phyloP scores from a whole-genome alignment of 2,797 vertebrate species.

The Lacerta bilineata region DNA sequence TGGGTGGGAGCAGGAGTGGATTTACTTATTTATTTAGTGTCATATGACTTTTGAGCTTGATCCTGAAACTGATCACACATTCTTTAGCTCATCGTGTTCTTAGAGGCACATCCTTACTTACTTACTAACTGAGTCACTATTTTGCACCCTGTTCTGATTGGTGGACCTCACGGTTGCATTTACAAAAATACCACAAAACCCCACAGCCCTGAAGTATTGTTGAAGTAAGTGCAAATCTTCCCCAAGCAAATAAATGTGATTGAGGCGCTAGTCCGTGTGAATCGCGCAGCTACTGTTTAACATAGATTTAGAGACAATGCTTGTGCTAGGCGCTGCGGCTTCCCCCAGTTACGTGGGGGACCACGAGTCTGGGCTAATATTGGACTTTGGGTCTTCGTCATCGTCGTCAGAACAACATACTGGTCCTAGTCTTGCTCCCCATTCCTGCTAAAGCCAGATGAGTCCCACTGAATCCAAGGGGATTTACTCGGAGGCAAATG shows the following conservation, averaged over 20 bases:
- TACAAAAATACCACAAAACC: not conserved
- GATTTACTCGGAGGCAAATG: not conserved
- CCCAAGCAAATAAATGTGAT: not conserved
- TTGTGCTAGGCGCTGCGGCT: not conserved
- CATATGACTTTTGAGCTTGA: not conserved
- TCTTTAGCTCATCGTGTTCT: no score
- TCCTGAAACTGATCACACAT: not conserved
- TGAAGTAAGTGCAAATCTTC: not conserved
- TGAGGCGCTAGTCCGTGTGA: not conserved
- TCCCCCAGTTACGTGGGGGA: not conserved
- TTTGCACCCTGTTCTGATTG: not conserved
- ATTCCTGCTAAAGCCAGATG: no score
- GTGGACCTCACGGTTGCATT: not conserved
- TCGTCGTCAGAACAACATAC: no score
- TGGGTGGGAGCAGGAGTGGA: not conserved
- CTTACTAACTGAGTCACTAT: not conserved
- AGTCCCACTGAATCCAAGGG: not conserved
- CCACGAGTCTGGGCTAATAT: not conserved
- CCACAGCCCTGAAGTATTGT: not conserved
- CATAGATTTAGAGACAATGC: not conserved
- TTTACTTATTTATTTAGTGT: not conserved
- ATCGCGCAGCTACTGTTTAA: not conserved
- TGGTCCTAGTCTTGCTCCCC: no score
- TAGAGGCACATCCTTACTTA: not conserved
- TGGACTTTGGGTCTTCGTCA: no score